Base-by-base conservation (phyloP, 2,888 invertebrate genomes). In the Leuctra nigra region DNA sequence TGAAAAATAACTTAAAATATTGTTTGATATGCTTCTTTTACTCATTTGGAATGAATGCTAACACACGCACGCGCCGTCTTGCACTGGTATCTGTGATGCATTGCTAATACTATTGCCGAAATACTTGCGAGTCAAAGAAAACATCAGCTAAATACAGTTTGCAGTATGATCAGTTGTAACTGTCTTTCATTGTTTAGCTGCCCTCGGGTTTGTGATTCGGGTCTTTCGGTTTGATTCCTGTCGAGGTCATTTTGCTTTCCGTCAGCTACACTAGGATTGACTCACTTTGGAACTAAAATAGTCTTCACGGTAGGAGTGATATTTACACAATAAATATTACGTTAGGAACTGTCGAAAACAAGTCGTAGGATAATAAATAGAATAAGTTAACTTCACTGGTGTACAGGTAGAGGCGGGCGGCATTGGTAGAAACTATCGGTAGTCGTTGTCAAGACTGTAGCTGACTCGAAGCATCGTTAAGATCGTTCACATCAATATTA, bases 1-100 rank as follows among this genome's bases (percentile, higher is more conserved):
- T 55, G 55, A 55, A 55, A 54, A 55, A 55, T 55, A 55, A 55
- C 44, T 47, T 55, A 55, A 29, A 25, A 41, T 41, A 41, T 47
- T 55, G 38, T 36, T 24, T 55, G 55, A 55, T 55, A 55, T 55
- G 55, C 46, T 55, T 55, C 20, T 46, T 33, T 35, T 55, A 44
- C 33, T 55, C 33, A 47, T 33, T 41, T 55, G 55, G 44, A 46
- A 47, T 55, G 55, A 55, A 24, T 50, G 50, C 50, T 50, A 29
- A 16, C 50, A 50, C 44, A 41, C 44, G 14, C 18, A n/a, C n/a
- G n/a, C n/a, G n/a, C n/a, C n/a, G 6, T 13, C 2, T 2, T n/a
- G 22, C 16, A 29, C 7, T 29, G 6, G 29, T 29, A 29, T 29
- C 6, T 41, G 41, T 41, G 41, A 50, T 50, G 50, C 35, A 50